A percentile compares a stretch with the other conserved stretches of the same genome.
phyloP scores from a whole-genome alignment of 2,113 vertebrate species.

The Petaurus breviceps region DNA sequence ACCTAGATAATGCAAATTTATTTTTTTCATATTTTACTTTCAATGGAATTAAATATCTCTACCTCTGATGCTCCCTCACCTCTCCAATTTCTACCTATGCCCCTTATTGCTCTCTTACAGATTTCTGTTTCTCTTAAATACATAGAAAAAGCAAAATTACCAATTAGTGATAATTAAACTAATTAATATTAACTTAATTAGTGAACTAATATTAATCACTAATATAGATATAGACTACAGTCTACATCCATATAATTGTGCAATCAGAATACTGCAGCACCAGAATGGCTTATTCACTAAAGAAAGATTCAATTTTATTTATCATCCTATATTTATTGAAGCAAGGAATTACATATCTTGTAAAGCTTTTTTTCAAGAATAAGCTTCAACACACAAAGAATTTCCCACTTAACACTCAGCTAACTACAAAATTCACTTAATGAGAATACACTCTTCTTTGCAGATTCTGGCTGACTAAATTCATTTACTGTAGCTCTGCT shows the following conservation, averaged over 20 bases:
- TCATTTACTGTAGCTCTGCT: neutral
- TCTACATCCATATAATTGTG: neutral
- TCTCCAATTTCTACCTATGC: neutral
- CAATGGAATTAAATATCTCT: neutral
- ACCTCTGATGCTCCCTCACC: neutral
- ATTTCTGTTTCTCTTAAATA: neutral
- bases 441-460: neutral
- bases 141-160: neutral
- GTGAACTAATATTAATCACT: neutral
- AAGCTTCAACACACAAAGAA: neutral
- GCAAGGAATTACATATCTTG: neutral
- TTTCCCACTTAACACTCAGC: neutral
- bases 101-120: neutral
- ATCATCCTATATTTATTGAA: neutral
- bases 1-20: neutral
- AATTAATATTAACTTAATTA: neutral
- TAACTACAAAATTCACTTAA: neutral
- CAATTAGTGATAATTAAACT: neutral
- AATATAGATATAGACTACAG: neutral
- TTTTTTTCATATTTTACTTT: neutral
- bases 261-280: neutral
- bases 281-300: neutral
- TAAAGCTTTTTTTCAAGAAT: neutral
- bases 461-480: neutral
- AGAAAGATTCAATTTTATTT: neutral